These are phyloP conservation scores for Muscicapa striata DNA, from an alignment of 2,797 vertebrate genomes.

Conservation along the genomic window DNA sequence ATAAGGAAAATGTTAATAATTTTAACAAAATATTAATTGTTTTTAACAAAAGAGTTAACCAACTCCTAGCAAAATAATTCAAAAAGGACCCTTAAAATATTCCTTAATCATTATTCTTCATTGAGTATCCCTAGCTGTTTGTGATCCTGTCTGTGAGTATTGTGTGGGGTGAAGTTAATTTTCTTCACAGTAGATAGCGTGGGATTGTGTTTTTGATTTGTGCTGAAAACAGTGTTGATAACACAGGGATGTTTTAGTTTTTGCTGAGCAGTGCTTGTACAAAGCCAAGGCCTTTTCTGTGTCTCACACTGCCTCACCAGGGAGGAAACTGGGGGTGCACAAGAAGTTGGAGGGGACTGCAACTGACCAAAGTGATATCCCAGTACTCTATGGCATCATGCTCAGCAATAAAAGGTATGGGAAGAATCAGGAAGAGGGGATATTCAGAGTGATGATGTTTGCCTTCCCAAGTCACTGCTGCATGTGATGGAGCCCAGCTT, in stretches of 20 bases:
- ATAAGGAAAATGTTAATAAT: background rate
- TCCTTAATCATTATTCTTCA: background rate
- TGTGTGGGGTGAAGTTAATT: background rate
- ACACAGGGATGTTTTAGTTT: background rate
- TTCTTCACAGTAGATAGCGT: background rate
- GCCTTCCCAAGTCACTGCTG: background rate
- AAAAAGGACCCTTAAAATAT: background rate
- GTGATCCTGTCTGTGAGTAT: background rate
- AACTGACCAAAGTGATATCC: background rate
- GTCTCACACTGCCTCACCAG: background rate
- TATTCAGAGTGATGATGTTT: background rate
- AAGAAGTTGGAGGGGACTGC: background rate
- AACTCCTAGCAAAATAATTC: background rate
- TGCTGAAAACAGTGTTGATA: background rate
- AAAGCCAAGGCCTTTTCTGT: background rate
- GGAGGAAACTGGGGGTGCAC: background rate
- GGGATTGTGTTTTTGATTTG: background rate
- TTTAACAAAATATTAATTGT: background rate
- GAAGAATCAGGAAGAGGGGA: background rate
- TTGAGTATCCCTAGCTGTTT: background rate
- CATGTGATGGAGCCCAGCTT: background rate
- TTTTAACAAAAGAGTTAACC: background rate
- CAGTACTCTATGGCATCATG: background rate
- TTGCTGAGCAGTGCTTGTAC: background rate
- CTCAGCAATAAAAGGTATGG: background rate